Conservation (phyloP, 2,888 invertebrate genomes). For the Hartigia nigra region DNA sequence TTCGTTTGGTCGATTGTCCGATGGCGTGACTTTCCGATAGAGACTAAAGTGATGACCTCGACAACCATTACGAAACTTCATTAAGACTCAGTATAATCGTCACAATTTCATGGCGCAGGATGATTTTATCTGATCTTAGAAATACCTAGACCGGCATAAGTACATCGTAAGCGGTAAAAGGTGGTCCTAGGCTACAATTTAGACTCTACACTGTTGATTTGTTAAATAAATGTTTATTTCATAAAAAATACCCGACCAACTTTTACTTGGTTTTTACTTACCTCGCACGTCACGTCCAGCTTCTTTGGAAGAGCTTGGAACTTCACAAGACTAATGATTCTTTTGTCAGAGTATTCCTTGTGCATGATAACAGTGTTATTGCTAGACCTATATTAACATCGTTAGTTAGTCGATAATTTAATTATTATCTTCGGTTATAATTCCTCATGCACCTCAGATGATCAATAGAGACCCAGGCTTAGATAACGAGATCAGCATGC, state of each 20-base stretch:
- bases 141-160: constrained; percentile 1
- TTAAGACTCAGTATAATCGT: neutral
- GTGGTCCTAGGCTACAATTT: neutral
- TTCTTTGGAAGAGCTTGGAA: neutral
- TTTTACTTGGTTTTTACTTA: neutral
- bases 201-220: constrained; percentile 48
- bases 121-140: neutral
- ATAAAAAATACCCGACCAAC: constrained; percentile 27
- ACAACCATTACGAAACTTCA: neutral
- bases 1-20: neutral
- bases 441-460: neutral
- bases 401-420: neutral
- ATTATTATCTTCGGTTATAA: neutral
- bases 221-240: constrained; percentile 59
- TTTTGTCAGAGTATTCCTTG: neutral
- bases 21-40: neutral
- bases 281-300: neutral
- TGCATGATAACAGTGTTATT: neutral
- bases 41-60: neutral
- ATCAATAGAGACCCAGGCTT: neutral
- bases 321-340: neutral
- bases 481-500: constrained; percentile 39
- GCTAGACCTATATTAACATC: neutral
- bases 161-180: neutral
- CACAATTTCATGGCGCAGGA: neutral